Base-by-base conservation (phyloP, 1,140 invertebrate genomes). In the Danaus plexippus region DNA sequence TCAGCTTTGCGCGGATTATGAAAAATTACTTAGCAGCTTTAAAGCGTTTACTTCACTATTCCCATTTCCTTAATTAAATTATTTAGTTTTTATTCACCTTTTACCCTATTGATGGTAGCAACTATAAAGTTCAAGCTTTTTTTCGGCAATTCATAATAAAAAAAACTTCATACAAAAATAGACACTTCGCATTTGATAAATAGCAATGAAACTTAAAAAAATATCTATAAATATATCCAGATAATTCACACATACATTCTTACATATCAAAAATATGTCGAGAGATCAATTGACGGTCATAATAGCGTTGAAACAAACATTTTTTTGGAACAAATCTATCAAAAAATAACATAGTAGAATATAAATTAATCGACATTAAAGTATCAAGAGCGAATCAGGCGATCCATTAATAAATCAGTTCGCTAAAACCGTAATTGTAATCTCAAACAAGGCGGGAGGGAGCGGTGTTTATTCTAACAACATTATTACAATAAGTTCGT, bases 361-460 rank as follows among this genome's bases (percentile, higher is more conserved):
- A 73, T 71, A 81, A 86, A 86, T 80, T 76, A 79, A 77, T 81
- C 75, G 78, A 83, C 73, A 82, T 83, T 79, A 79, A 82, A 83
- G 83, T 86, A 86, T 79, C 78, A 83, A 71, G 71, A 80, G 73
- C 75, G 83, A 80, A 84, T 85, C 80, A 83, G 80, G 75, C 80
- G 76, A 72, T 79, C 83, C 81, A 86, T 86, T 86, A 86, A 85
- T 85, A 86, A 86, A 86, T 86, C 83, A 86, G 77, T 85, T 80
- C 73, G 80, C 81, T 85, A 85, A 85, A 86, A 79, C 83, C 83
- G 83, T 86, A 86, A 86, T 85, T 85, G 81, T 86, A 82, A 86
- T 83, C 81, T 82, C 83, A 86, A 86, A 86, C 81, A 86, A 77
- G 78, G 72, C 66, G 64, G 63, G 64, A 69, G 75, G 72, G 77